A percentile compares a stretch with the other conserved stretches of the same genome.
These are phyloP conservation scores for Sebastes iracundus DNA, from an alignment of 2,797 vertebrate species.

Conservation along the genomic window DNA sequence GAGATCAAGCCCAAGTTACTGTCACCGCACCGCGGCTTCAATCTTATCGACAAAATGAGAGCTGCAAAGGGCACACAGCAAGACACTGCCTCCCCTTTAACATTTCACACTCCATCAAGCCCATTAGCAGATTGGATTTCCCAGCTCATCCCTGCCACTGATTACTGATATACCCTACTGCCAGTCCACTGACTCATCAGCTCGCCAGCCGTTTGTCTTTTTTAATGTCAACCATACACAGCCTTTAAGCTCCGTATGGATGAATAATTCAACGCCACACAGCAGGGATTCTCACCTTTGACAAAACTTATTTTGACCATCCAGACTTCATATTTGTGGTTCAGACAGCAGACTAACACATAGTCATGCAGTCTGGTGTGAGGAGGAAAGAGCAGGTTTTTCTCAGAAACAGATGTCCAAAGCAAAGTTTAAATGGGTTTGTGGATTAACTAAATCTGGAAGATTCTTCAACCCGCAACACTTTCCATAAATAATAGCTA, in stretches of 20 bases:
- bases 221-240: slow-evolving; percentile 38
- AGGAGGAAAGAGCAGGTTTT: slow-evolving; percentile 10
- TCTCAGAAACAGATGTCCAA: slow-evolving; percentile 25
- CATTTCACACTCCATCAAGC: slow-evolving; percentile 77
- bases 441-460: slow-evolving; percentile 44
- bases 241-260: slow-evolving; percentile 9
- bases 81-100: slow-evolving; percentile 64
- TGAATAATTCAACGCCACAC: slow-evolving; percentile 41
- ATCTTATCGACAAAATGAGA: slow-evolving; percentile 57
- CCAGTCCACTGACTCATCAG: slow-evolving; percentile 58
- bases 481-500: slow-evolving; percentile 43
- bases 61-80: slow-evolving; percentile 71
- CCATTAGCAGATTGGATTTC: slow-evolving; percentile 78
- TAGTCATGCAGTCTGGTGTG: not conserved
- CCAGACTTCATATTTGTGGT: slow-evolving; percentile 16
- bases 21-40: slow-evolving; percentile 41
- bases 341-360: slow-evolving; percentile 4
- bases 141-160: slow-evolving; percentile 59
- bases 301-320: slow-evolving; percentile 32
- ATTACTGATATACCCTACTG: slow-evolving; percentile 66
- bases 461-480: slow-evolving; percentile 10
- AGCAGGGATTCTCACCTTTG: slow-evolving; percentile 25
- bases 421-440: slow-evolving; percentile 38
- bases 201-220: slow-evolving; percentile 48
- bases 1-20: slow-evolving; percentile 43